Base-by-base conservation (phyloP, 2,797 vertebrate species). In the Todus mexicanus region DNA sequence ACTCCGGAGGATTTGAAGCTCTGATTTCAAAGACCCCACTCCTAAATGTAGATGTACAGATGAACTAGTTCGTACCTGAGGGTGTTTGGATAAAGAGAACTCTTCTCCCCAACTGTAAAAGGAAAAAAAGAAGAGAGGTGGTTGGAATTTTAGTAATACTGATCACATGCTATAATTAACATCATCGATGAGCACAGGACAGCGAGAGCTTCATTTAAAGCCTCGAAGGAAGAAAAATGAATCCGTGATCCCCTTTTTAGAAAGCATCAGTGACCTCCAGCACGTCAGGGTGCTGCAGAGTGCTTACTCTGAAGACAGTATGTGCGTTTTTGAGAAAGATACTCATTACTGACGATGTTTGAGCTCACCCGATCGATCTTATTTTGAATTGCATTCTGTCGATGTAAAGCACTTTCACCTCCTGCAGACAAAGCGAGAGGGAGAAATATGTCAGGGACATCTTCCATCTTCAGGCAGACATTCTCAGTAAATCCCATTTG, bases 31-130 rank as follows among this genome's bases (percentile, higher is more conserved):
- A 64, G 40, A 33, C 31, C 68, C 5, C 27, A 22, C 5, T 23
- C 4, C 15, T 65, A 26, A 51, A 7, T 1, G 18, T 21, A 50
- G 40, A 61, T 6, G 27, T 10, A 27, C 10, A 76, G 42, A 45
- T 2, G 35, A 72, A 66, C 7, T 56, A 74, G 37, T 64, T 27
- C 97, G 66, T 97, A 99, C 99, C 98, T 99, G 99, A 53, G 99
- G 99, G 95, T 99, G 99, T 94, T 99, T 99, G 17, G 26, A 69
- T 75, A 99, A 91, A 63, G 97, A 98, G 96, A 99, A 99, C 87
- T 99, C 98, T 95, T 99, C 99, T 66, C 99, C 99, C 99, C 99
- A 99, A 72, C 99, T 99, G 96, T 61, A 92, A 91, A n/a, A 47
- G 33, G 88, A 15, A 96, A 95, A 92, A 59, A 91, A 18, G 16